phyloP scores from a whole-genome alignment of 2,113 vertebrate genomes.

The Coreoperca whiteheadi region DNA sequence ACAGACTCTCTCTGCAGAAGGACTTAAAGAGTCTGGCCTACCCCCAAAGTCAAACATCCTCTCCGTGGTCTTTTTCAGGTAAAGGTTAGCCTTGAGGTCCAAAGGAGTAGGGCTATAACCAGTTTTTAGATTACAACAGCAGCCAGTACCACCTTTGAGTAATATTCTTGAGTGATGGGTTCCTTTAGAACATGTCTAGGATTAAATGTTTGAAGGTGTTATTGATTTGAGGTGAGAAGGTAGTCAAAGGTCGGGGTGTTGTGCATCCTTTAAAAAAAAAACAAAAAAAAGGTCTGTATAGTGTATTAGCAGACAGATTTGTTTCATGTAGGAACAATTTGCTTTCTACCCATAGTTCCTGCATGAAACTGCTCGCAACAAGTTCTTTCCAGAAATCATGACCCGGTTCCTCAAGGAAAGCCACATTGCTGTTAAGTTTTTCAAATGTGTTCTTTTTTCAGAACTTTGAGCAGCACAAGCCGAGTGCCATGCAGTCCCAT shows the following conservation, averaged over 20 bases:
- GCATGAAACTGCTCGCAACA: no score
- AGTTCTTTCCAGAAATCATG: no score
- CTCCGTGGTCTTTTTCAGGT: constrained; percentile 36
- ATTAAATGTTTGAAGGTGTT: constrained; percentile 15
- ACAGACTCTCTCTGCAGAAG: constrained; percentile 58
- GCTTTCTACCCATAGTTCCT: no score
- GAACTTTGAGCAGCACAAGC: no score
- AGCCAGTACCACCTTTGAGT: constrained; percentile 13
- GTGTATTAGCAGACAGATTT: no score
- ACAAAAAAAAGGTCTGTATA: no score
- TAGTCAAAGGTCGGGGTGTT: background rate
- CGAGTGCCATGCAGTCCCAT: no score
- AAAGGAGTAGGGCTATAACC: constrained; percentile 18
- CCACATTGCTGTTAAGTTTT: no score
- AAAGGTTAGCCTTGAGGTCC: constrained; percentile 31
- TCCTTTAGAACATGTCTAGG: constrained; percentile 11
- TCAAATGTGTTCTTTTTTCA: no score
- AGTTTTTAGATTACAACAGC: constrained; percentile 30
- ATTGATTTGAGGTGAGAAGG: constrained; percentile 21
- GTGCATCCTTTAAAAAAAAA: no score
- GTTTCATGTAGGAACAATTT: no score
- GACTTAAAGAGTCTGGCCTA: constrained; percentile 47
- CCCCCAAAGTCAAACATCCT: constrained; percentile 13
- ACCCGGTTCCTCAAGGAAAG: no score
- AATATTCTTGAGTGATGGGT: constrained; percentile 17